phyloP scores from a whole-genome alignment of 2,113 vertebrate genomes.

The Periophthalmodon schlosseri region DNA sequence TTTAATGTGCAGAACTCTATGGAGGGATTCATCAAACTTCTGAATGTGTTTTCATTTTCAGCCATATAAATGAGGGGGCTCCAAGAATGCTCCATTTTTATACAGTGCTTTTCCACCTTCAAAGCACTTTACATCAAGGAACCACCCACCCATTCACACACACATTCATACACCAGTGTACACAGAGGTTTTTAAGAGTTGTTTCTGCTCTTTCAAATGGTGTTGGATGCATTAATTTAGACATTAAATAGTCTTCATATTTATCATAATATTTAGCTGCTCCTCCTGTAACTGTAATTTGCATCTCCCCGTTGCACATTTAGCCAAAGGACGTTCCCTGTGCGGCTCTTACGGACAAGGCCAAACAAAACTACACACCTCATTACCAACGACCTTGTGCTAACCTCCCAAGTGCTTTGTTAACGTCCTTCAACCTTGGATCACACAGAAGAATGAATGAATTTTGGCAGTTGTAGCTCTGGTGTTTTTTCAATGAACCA shows the following conservation, averaged over 20 bases:
- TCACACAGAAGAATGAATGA: neutral
- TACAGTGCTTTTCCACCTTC: too few species aligned
- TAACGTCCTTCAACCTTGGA: slow-evolving; percentile 10
- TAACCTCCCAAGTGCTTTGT: slow-evolving; percentile 2
- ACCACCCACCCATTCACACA: too few species aligned
- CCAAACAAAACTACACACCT: slow-evolving; percentile 15
- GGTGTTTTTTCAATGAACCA: neutral
- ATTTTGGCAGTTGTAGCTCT: neutral
- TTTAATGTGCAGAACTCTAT: too few species aligned
- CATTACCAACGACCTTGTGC: slow-evolving; percentile 17
- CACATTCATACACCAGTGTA: too few species aligned
- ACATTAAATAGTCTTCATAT: neutral
- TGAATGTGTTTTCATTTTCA: too few species aligned
- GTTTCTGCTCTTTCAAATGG: neutral
- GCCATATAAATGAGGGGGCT: too few species aligned
- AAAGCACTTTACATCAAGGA: too few species aligned
- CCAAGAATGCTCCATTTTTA: too few species aligned
- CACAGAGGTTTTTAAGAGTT: too few species aligned
- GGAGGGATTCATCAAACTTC: too few species aligned
- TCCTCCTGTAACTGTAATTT: neutral
- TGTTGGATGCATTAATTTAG: neutral
- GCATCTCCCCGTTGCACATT: slow-evolving; percentile 18
- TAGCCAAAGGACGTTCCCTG: slow-evolving; percentile 18
- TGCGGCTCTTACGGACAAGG: slow-evolving; percentile 20
- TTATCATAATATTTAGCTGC: neutral